These are phyloP conservation scores for Theonella swinhoei DNA, from an alignment of 37 sponge, comb jelly and placozoan species.

Conservation along the genomic window DNA sequence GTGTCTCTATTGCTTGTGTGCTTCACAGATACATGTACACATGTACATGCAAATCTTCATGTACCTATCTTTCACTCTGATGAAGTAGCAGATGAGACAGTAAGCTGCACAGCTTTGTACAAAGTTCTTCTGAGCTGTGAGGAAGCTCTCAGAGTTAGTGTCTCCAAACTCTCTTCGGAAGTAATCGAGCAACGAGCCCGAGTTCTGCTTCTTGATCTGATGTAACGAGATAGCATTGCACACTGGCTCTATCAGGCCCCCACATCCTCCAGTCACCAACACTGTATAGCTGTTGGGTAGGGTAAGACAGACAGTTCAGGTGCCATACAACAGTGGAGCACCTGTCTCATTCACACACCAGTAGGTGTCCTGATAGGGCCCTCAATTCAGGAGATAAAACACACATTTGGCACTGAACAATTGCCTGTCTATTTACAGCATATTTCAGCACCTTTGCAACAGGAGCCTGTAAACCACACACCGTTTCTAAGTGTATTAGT, in stretches of 20 bases:
- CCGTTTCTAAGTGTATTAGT: too few relatives aligned
- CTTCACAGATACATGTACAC: not conserved
- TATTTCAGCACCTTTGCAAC: too few relatives aligned
- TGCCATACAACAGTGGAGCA: too few relatives aligned
- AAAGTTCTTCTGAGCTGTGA: conserved; percentile 91
- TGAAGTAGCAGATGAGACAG: conserved; percentile 93
- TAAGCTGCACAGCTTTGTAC: conserved; percentile 96
- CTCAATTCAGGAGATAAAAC: conserved; percentile 15
- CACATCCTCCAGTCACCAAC: conserved; percentile 80
- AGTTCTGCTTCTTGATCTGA: conserved; percentile 92
- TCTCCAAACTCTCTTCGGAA: conserved; percentile 86
- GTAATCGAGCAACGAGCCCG: conserved; percentile 79
- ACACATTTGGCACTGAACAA: too few relatives aligned
- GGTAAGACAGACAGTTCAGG: too few relatives aligned
- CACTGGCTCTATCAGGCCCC: conserved; percentile 96
- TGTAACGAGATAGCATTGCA: conserved; percentile 96
- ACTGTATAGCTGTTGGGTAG: conserved; percentile 71
- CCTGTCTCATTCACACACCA: too few relatives aligned
- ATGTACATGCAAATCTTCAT: not conserved
- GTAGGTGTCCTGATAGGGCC: conserved; percentile 10
- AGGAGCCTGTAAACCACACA: too few relatives aligned
- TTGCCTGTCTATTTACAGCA: too few relatives aligned
- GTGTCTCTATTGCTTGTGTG: too few relatives aligned
- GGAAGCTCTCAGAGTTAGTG: conserved; percentile 75
- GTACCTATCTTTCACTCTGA: conserved; percentile 96